These are phyloP conservation scores for Drymonia ruficornis DNA, from an alignment of 2,888 invertebrate species.

Conservation along the genomic window DNA sequence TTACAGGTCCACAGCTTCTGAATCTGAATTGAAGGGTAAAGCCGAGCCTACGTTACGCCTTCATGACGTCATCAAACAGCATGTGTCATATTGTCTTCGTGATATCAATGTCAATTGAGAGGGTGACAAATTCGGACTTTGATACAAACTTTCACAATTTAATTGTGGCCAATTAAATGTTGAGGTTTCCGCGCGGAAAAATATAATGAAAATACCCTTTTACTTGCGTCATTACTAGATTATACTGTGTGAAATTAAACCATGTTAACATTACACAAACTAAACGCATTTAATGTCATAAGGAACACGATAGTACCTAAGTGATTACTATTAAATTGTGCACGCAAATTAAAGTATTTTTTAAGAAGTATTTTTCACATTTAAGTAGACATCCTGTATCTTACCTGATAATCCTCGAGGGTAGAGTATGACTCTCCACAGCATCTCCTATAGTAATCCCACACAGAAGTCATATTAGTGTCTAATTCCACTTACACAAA, in stretches of 20 bases:
- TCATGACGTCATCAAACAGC: conserved; percentile 5
- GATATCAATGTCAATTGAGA: conserved; percentile 18
- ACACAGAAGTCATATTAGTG: conserved; percentile 34
- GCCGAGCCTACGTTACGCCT: conserved; percentile 12
- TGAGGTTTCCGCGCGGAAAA: conserved; percentile 3
- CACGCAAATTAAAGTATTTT: too few species aligned
- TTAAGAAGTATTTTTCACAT: too few species aligned
- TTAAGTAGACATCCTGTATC: too few species aligned
- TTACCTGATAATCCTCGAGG: conserved; percentile 32
- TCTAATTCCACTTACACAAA: not conserved
- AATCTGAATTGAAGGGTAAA: conserved; percentile 11
- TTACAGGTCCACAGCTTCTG: not conserved
- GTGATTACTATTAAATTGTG: too few species aligned
- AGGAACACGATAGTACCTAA: too few species aligned
- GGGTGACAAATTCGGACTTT: conserved; percentile 8
- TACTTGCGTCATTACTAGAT: not conserved
- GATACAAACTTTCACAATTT: conserved; percentile 1
- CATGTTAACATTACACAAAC: too few species aligned
- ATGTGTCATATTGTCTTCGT: conserved; percentile 20
- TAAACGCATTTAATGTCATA: too few species aligned
- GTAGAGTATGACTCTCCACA: conserved; percentile 21
- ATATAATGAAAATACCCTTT: not conserved
- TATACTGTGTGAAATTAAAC: too few species aligned
- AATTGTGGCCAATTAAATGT: not conserved
- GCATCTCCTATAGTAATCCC: conserved; percentile 31